Percentiles rank a stretch among this genome's conserved stretches.
phyloP scores from a whole-genome alignment of 1,140 invertebrate genomes.

The Hesperophylax magnus region DNA sequence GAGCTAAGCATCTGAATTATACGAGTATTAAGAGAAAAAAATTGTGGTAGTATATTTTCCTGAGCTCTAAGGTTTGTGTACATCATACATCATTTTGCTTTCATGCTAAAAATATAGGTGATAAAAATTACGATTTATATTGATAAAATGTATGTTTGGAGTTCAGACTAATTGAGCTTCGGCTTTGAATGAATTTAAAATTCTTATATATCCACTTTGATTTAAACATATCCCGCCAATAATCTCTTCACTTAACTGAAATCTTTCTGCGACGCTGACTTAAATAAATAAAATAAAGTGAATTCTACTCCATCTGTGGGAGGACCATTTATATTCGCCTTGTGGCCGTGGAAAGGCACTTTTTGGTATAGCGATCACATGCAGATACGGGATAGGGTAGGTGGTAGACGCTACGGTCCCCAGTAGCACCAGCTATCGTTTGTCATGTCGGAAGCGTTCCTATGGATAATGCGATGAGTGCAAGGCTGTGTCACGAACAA shows the following conservation, averaged over 20 bases:
- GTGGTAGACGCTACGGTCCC: not conserved
- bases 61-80: no score
- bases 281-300: constrained; percentile 46
- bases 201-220: no score
- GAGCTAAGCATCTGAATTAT: no score
- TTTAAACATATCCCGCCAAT: not conserved
- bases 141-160: no score
- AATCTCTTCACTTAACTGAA: constrained; percentile 5
- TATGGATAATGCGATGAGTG: constrained; percentile 51
- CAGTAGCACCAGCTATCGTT: constrained; percentile 40
- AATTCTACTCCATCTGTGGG: constrained; percentile 21
- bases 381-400: constrained; percentile 38
- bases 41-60: no score
- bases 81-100: no score
- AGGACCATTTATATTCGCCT: constrained; percentile 46
- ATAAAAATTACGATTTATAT: no score
- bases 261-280: constrained; percentile 6
- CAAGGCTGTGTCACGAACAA: constrained; percentile 47
- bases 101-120: no score
- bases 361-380: constrained; percentile 47
- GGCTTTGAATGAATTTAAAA: no score
- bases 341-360: constrained; percentile 41
- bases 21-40: no score
- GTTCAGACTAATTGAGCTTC: no score
- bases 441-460: constrained; percentile 52